These are phyloP conservation scores for Dicranocentrus wangi DNA, from an alignment of 2,888 invertebrate genomes.

Conservation along the genomic window DNA sequence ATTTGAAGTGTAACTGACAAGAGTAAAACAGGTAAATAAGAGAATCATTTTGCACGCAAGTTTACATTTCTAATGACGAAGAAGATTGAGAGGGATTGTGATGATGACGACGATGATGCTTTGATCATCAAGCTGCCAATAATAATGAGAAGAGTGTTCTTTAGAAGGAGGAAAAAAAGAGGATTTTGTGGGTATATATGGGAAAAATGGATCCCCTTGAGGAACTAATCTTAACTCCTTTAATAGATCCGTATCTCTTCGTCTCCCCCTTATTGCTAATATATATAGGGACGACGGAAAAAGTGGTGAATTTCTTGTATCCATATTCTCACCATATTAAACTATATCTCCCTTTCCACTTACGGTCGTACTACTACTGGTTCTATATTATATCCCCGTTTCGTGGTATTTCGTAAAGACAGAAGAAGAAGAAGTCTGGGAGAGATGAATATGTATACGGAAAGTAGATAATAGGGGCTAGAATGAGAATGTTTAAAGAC, in stretches of 20 bases:
- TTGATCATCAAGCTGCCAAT: conserved; percentile 58
- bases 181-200: conserved; percentile 43
- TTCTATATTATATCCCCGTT: no score
- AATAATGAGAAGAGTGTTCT: conserved; percentile 57
- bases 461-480: conserved; percentile 47
- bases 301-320: conserved; percentile 44
- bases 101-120: conserved; percentile 46
- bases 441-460: conserved; percentile 37
- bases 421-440: conserved; percentile 35
- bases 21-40: conserved; percentile 36
- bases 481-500: conserved; percentile 60
- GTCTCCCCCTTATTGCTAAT: neutral
- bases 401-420: conserved; percentile 58
- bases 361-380: no score
- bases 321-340: no score
- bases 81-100: conserved; percentile 26
- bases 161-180: conserved; percentile 19
- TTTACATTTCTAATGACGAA: conserved; percentile 51
- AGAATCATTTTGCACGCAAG: conserved; percentile 35
- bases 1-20: conserved; percentile 48
- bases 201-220: conserved; percentile 55
- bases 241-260: conserved; percentile 55
- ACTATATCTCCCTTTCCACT: conserved; percentile 44
- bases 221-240: conserved; percentile 53
- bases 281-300: conserved; percentile 16